Evolutionary conservation across 2,888 invertebrate species (phyloP).

Genomic region (Polydrusus pterygomalis): DNA sequence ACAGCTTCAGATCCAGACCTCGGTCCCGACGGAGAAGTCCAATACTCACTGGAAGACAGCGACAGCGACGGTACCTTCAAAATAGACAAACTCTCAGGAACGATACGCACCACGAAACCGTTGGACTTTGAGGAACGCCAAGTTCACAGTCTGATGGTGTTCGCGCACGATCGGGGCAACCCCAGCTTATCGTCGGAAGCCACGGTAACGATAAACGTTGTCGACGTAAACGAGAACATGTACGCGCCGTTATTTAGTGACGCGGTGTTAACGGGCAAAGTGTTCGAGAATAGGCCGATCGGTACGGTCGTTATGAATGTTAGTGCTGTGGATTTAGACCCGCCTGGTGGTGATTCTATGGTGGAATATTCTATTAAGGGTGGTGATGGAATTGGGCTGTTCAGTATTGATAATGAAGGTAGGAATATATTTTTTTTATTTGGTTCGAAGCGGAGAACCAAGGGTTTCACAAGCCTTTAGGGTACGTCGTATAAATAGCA

Average conservation of each 20-base stretch:
- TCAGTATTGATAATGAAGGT: conserved; percentile 94
- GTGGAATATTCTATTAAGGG: conserved; percentile 90
- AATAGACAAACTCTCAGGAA: conserved; percentile 90
- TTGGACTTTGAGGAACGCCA: conserved; percentile 94
- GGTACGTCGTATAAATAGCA: no score
- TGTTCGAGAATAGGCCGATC: conserved; percentile 87
- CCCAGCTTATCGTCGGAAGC: conserved; percentile 88
- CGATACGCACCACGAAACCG: conserved; percentile 84
- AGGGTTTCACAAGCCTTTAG: neutral
- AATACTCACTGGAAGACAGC: conserved; percentile 85
- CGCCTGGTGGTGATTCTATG: conserved; percentile 86
- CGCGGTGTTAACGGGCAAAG: conserved; percentile 83
- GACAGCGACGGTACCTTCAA: conserved; percentile 83
- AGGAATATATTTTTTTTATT: conserved; percentile 48
- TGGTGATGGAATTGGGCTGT: conserved; percentile 93
- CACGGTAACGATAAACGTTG: conserved; percentile 88
- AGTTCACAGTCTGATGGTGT: conserved; percentile 90
- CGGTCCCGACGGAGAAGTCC: conserved; percentile 86
- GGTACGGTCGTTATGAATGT: conserved; percentile 87
- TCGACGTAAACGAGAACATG: conserved; percentile 96
- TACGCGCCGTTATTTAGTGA: conserved; percentile 89
- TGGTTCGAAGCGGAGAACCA: no score
- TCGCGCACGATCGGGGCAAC: conserved; percentile 89
- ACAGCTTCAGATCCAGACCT: conserved; percentile 90
- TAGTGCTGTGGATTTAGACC: conserved; percentile 86